Base-by-base conservation (phyloP, 92 coral and sea anemone genomes). In the Siderastrea siderea region DNA sequence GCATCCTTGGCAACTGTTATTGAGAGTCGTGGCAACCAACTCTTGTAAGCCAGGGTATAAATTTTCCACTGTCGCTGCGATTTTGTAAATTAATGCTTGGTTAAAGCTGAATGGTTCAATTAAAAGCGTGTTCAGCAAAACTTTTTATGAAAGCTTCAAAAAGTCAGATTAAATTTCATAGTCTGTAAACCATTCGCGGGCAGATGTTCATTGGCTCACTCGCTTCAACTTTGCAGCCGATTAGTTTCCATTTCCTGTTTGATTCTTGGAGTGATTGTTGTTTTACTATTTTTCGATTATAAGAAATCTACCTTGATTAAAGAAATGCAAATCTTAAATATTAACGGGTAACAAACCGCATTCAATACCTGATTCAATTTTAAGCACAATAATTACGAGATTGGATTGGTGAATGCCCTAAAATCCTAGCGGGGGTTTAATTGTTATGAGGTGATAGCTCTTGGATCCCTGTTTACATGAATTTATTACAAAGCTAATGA, bases 281-380 rank as follows among this genome's bases (percentile, higher is more conserved):
- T 49, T 12, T 26, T 26, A 26, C 61, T 48, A 79, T 68, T 81
- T 26, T 44, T 46, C 85, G 45, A 81, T 53, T 45, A 54, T 26
- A 68, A 70, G 58, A 43, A 50, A 70, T 45, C 17, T 10, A 64
- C 45, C 66, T 58, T 82, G 78, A 44, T 58, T 81, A 4, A 67
- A 50, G 19, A 81, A 68, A 68, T 52, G 76, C 53, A 26, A 81
- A 45, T 69, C 77, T 58, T 81, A 69, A 81, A 68, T 68, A 68
- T 81, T 69, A 68, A 81, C 85, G 53, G 77, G 67, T 16, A 55
- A 54, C 66, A 55, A 26, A 14, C 17, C 17, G 16, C 75, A 68
- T 81, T 54, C 49, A 81, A 81, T 53, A 81, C 38, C 38, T 26
- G 38, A 26, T 26, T 81, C 69, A 17, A 81, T 81, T 7, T 26